Percentiles rank a stretch among this genome's conserved stretches.
Evolutionary conservation across 2,888 invertebrate genomes (phyloP).

Genomic region (Nemotelus pantherinus): DNA sequence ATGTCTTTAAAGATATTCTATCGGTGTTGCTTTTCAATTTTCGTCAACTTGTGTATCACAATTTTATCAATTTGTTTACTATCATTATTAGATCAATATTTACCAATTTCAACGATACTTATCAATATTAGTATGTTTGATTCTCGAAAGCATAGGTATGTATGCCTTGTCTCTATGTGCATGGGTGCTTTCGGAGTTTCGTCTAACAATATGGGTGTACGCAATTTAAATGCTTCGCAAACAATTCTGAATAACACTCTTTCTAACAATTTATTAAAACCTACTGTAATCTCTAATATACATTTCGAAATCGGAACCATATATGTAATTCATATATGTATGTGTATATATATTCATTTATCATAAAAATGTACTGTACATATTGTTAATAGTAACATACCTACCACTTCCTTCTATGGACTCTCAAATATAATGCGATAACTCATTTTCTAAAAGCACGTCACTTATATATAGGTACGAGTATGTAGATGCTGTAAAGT

Average conservation of each 20-base stretch:
- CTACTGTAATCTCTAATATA: slow-evolving; percentile 30
- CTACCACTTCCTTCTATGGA: slow-evolving; percentile 1
- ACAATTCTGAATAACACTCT: slow-evolving; percentile 30
- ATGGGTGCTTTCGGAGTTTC: neutral
- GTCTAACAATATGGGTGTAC: neutral
- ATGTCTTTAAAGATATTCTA: slow-evolving; percentile 36
- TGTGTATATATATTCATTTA: slow-evolving; percentile 11
- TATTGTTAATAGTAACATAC: slow-evolving; percentile 41
- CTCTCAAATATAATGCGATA: neutral
- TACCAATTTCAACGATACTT: slow-evolving; percentile 14
- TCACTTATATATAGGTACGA: neutral
- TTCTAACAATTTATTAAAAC: slow-evolving; percentile 42
- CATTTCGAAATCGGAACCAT: slow-evolving; percentile 39
- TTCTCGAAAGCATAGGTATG: slow-evolving; percentile 5
- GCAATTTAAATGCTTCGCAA: slow-evolving; percentile 29
- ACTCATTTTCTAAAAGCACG: neutral
- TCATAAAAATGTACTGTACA: slow-evolving; percentile 40
- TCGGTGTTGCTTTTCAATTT: slow-evolving; percentile 40
- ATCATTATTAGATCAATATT: neutral
- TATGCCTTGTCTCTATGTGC: slow-evolving; percentile 1
- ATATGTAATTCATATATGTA: slow-evolving; percentile 23
- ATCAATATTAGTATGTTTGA: neutral
- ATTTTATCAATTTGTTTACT: slow-evolving; percentile 32
- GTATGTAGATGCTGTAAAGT: neutral
- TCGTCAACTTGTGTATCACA: slow-evolving; percentile 42